Percentiles rank a stretch among this genome's conserved stretches.
Conservation (phyloP, 64 coral and sea anemone genomes). For the Actinia tenebrosa region DNA sequence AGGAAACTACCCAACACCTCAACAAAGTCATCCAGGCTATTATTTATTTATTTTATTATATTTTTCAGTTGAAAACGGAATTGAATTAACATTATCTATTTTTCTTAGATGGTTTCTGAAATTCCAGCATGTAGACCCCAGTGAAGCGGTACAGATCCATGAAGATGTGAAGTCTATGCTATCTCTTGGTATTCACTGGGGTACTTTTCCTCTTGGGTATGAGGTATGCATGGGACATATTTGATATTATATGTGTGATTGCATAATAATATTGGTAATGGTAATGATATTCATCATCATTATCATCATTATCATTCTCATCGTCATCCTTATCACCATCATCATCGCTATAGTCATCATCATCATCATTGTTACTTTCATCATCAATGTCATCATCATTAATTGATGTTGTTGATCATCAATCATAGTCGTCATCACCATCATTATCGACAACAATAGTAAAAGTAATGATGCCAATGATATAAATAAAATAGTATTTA, state of each 20-base stretch:
- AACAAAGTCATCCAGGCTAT: no score
- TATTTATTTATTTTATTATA: no score
- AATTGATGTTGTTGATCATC: no score
- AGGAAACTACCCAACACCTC: no score
- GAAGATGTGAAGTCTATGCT: conserved; percentile 54
- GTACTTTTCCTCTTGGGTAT: conserved; percentile 77
- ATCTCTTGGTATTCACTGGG: conserved; percentile 90
- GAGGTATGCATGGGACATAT: conserved; percentile 42
- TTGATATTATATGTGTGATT: no score
- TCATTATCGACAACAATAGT: no score
- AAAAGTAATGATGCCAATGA: no score
- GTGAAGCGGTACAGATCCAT: conserved; percentile 81
- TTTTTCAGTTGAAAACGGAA: neutral
- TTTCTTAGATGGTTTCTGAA: conserved; percentile 62
- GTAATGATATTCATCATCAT: neutral
- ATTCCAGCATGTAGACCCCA: conserved; percentile 80
- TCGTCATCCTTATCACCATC: neutral
- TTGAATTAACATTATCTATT: neutral
- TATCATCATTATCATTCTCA: neutral
- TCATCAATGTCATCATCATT: neutral
- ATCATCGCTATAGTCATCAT: no score
- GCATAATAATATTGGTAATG: neutral
- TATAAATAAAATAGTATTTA: neutral
- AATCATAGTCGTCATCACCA: no score
- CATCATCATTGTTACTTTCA: no score